Percentiles rank a stretch among this genome's conserved stretches.
phyloP scores from a whole-genome alignment of 2,113 vertebrate genomes.

The Rhegmatorhina hoffmannsi region DNA sequence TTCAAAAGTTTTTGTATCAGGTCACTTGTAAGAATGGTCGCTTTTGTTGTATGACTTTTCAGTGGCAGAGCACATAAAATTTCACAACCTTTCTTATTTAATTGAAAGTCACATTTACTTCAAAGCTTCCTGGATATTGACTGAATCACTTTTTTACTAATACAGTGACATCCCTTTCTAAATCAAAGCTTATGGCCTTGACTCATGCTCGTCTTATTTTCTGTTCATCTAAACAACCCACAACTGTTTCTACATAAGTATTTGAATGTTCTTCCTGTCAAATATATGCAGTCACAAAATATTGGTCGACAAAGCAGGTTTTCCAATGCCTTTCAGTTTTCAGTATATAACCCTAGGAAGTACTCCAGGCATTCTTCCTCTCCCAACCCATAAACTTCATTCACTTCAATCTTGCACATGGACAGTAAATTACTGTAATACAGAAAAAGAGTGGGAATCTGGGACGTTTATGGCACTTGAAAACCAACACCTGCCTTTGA shows the following conservation, averaged over 20 bases:
- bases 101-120: constrained; percentile 33
- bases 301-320: not conserved
- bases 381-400: not conserved
- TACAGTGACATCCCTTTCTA: constrained; percentile 34
- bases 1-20: constrained; percentile 1
- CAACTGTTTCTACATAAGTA: constrained; percentile 46
- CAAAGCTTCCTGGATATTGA: constrained; percentile 37
- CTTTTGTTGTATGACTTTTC: not conserved
- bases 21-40: not conserved
- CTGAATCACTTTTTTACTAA: constrained; percentile 51
- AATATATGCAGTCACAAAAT: constrained; percentile 16
- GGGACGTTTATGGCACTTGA: not conserved
- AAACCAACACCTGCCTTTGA: not conserved
- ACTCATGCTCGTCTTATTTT: constrained; percentile 42
- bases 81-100: constrained; percentile 28
- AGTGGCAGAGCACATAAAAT: not conserved
- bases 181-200: constrained; percentile 56
- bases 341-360: not conserved
- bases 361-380: not conserved
- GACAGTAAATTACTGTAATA: not conserved
- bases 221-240: constrained; percentile 15
- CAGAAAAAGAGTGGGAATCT: not conserved
- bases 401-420: not conserved
- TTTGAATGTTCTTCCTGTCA: constrained; percentile 54
- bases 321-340: constrained; percentile 6